phyloP scores from a whole-genome alignment of 2,797 vertebrate species.

The Coreius guichenoti region DNA sequence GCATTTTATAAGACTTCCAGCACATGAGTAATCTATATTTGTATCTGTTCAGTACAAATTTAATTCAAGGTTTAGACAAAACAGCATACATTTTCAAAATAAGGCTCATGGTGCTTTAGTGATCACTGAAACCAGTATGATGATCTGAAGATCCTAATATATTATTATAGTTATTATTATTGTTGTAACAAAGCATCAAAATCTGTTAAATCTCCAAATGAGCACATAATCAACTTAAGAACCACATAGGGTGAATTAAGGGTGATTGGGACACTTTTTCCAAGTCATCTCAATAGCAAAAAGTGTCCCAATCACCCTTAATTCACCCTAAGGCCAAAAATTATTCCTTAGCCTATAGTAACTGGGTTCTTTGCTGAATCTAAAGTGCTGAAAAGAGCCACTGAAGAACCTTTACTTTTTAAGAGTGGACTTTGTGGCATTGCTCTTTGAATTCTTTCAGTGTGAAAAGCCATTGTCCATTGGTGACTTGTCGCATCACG shows the following conservation, averaged over 20 bases:
- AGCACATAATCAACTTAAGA: not conserved
- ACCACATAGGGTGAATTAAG: no score
- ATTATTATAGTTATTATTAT: not conserved
- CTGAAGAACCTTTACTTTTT: not conserved
- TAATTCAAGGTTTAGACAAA: not conserved
- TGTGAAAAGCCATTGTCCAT: conserved; percentile 37
- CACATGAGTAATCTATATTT: not conserved
- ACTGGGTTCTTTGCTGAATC: not conserved
- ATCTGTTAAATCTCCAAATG: not conserved
- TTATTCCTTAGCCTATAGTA: not conserved
- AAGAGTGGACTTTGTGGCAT: not conserved
- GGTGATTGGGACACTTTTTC: no score
- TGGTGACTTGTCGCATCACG: conserved; percentile 47
- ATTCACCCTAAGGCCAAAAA: no score
- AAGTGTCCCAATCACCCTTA: no score
- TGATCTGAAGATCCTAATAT: not conserved
- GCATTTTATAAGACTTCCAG: not conserved
- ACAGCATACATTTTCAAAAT: not conserved
- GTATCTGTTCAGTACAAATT: not conserved
- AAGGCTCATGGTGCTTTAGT: not conserved
- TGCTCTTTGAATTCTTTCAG: conserved; percentile 22
- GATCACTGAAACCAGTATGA: not conserved
- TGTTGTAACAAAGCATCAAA: not conserved
- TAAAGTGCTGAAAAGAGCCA: not conserved
- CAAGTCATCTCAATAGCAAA: no score